A percentile compares a stretch with the other conserved stretches of the same genome.
phyloP scores from a whole-genome alignment of 2,797 vertebrate genomes.

The Enoplosus armatus region DNA sequence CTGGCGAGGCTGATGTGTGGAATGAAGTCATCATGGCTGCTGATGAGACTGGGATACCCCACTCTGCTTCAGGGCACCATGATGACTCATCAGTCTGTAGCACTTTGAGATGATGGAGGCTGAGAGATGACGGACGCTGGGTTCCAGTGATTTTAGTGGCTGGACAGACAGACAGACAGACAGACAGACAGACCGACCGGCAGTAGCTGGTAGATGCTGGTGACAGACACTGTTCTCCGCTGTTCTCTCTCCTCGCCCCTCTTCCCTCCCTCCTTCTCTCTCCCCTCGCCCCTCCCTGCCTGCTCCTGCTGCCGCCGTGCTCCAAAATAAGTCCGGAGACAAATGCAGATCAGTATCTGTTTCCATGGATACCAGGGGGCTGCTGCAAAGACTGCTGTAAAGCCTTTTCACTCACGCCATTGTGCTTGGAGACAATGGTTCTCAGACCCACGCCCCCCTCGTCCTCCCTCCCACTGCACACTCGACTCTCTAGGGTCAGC shows the following conservation, averaged over 20 bases:
- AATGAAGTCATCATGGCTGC: constrained; percentile 33
- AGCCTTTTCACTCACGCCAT: constrained; percentile 83
- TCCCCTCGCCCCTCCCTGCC: constrained; percentile 22
- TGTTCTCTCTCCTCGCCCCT: neutral
- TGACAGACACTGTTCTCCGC: constrained; percentile 57
- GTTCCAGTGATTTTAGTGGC: constrained; percentile 26
- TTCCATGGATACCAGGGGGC: constrained; percentile 87
- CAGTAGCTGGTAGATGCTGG: constrained; percentile 20
- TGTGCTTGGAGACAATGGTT: constrained; percentile 86
- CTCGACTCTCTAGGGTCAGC: constrained; percentile 77
- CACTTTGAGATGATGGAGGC: constrained; percentile 39
- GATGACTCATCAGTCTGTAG: constrained; percentile 58
- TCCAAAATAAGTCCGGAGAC: constrained; percentile 69
- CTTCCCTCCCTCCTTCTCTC: constrained; percentile 6
- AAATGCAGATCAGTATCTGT: constrained; percentile 85
- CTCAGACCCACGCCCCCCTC: constrained; percentile 65
- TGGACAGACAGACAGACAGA: too few relatives aligned
- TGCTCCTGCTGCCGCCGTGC: constrained; percentile 38
- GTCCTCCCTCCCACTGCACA: constrained; percentile 49
- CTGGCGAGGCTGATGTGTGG: neutral
- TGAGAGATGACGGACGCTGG: constrained; percentile 22
- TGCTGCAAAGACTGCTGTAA: constrained; percentile 83
- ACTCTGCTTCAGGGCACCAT: constrained; percentile 27
- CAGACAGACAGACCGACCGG: neutral
- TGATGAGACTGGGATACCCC: constrained; percentile 44